phyloP scores from a whole-genome alignment of 2,113 vertebrate species.

The Phylloscopus whistleri region DNA sequence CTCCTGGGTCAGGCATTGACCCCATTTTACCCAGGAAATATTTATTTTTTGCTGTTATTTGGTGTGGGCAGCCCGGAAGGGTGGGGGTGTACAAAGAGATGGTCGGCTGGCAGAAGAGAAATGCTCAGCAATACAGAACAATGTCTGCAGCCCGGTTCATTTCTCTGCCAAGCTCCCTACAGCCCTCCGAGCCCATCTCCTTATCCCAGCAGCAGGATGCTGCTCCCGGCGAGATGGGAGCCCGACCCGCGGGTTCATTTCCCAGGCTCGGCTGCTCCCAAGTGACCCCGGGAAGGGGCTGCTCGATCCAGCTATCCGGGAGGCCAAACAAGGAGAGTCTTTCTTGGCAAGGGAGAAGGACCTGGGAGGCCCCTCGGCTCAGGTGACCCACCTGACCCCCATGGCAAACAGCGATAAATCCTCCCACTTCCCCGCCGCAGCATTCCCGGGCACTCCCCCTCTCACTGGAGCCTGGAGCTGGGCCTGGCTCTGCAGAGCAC shows the following conservation, averaged over 20 bases:
- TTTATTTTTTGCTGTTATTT: neutral
- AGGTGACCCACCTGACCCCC: neutral
- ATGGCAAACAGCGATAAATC: constrained; percentile 10
- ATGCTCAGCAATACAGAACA: neutral
- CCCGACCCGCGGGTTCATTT: neutral
- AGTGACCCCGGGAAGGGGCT: neutral
- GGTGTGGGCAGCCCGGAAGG: neutral
- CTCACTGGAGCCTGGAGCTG: neutral
- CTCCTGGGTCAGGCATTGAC: neutral
- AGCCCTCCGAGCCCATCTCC: rapidly evolving
- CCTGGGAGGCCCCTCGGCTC: neutral
- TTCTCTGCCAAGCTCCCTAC: neutral
- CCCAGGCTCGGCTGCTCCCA: neutral
- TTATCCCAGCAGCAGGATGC: rapidly evolving
- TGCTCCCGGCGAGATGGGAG: rapidly evolving
- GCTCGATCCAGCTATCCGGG: neutral
- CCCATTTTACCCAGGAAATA: neutral
- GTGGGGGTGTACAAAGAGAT: neutral
- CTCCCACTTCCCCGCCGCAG: neutral
- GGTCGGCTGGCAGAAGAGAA: neutral
- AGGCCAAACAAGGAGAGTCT: neutral
- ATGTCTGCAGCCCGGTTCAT: neutral
- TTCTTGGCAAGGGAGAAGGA: constrained; percentile 18
- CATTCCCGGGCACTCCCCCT: neutral
- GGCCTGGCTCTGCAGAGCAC: neutral